These are phyloP conservation scores for Scaptomyza caliginosa DNA, from an alignment of 2,888 invertebrate genomes.

Conservation along the genomic window DNA sequence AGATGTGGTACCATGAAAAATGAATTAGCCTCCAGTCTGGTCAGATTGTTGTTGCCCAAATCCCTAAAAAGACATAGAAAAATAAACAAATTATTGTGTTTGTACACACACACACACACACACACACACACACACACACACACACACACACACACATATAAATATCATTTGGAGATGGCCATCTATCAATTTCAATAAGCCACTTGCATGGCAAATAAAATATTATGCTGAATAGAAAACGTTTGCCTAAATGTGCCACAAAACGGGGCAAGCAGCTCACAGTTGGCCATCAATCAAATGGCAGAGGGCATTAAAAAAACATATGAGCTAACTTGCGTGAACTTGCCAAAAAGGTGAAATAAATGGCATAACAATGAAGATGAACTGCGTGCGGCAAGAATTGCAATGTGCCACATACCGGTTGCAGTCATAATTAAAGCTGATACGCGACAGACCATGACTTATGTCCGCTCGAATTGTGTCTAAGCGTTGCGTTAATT, in stretches of 20 bases:
- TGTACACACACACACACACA: conserved; percentile 14
- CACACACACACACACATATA: conserved; percentile 14
- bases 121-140: conserved; percentile 16
- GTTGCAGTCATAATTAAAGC: conserved; percentile 31
- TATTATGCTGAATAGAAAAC: conserved; percentile 53
- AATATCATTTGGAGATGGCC: conserved; percentile 17
- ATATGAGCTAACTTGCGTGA: conserved; percentile 44
- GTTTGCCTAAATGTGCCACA: conserved; percentile 28
- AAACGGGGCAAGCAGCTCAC: conserved; percentile 16
- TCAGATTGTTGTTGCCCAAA: conserved; percentile 92
- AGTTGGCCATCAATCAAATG: conserved; percentile 65
- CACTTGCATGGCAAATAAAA: conserved; percentile 35
- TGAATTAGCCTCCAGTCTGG: conserved; percentile 88
- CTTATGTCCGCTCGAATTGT: conserved; percentile 14
- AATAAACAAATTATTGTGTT: conserved; percentile 53
- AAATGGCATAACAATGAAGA: conserved; percentile 68
- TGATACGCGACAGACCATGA: conserved; percentile 46
- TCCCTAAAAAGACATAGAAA: conserved; percentile 86
- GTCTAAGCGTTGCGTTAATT: conserved; percentile 71
- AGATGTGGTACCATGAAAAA: conserved; percentile 88
- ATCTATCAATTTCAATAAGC: conserved; percentile 67
- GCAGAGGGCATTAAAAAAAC: conserved; percentile 19
- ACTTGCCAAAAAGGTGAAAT: conserved; percentile 1
- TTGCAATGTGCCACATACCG: conserved; percentile 24
- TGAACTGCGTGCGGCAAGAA: conserved; percentile 53